Evolutionary conservation across 2,888 invertebrate genomes (phyloP), one percentile per base, ranked within the genome.

Genomic region (Chrysotoxum bicinctum): DNA sequence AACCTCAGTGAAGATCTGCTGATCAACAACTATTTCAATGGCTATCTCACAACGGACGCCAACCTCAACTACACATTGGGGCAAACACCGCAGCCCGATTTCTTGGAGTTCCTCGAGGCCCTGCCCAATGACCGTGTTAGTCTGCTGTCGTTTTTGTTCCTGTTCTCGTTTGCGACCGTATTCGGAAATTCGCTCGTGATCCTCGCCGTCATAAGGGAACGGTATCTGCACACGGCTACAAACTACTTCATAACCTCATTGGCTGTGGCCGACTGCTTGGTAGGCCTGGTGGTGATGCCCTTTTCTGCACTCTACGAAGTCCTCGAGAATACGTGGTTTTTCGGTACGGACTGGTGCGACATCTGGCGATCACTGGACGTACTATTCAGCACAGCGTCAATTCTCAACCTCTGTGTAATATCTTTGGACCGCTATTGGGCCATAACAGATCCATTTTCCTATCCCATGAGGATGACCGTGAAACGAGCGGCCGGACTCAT

Each of bases 391-490:
- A 99, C 99, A 0, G 99, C 99, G 6, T 98, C 98, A 12, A 99
- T 99, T 89, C 93, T 99, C 66, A 99, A 99, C 92, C 93, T 99
- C 72, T 99, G 99, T 92, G 98, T 99, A 35, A 99, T 99, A 89
- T 98, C 98, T 0, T 91, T 99, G 89, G 99, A 99, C 91, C 95
- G 98, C 19, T 99, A 99, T 92, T 98, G 99, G 98, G 99, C 99
- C 56, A 99, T 99, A 87, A 98, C 98, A 14, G 98, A 99, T 92
- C 99, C 99, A 0, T 98, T 99, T 88, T 97, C 97, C 60, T 99
- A 99, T 92, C 98, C 99, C 1, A 97, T 96, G 93, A 94, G 96
- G 87, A 99, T 99, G 97, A 98, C 97, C 30, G 95, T 96, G 50
- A 94, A 95, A 79, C 94, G 97, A 77, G 98, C 98, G 0, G 96